These are phyloP conservation scores for Aspiorhynchus laticeps DNA, from an alignment of 2,113 vertebrate genomes.

Conservation along the genomic window DNA sequence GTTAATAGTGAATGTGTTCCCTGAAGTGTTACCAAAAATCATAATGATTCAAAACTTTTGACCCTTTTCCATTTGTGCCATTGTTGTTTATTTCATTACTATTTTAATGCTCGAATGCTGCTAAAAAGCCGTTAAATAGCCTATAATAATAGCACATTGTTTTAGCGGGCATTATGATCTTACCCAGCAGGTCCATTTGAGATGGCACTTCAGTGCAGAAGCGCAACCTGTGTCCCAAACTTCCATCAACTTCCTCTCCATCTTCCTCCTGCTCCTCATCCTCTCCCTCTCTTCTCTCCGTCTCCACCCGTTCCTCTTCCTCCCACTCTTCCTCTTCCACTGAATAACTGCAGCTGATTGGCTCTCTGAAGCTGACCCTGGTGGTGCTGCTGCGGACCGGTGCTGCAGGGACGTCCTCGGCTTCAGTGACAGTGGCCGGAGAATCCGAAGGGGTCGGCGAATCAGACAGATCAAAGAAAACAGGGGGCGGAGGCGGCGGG, in stretches of 20 bases:
- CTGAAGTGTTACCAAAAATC: too few species aligned
- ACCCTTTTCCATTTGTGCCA: too few species aligned
- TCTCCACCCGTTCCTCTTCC: constrained; percentile 47
- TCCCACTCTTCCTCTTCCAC: constrained; percentile 67
- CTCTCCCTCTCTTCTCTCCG: constrained; percentile 47
- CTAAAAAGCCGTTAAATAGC: neutral
- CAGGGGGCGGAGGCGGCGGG: constrained; percentile 59
- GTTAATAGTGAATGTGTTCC: too few species aligned
- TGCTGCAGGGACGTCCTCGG: constrained; percentile 48
- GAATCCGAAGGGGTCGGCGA: constrained; percentile 33
- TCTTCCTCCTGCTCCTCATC: constrained; percentile 61
- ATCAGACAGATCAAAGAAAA: constrained; percentile 68
- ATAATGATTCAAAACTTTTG: too few species aligned
- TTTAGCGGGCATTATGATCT: constrained; percentile 4
- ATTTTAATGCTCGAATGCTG: too few species aligned
- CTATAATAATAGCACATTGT: neutral
- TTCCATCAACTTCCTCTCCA: constrained; percentile 67
- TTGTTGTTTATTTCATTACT: too few species aligned
- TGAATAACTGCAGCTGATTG: constrained; percentile 80
- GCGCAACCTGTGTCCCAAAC: constrained; percentile 64
- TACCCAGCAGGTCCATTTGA: constrained; percentile 78
- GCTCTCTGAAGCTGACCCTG: constrained; percentile 85
- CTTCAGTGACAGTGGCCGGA: constrained; percentile 37
- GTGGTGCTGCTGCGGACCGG: constrained; percentile 64
- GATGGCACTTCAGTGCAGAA: constrained; percentile 70